Conservation (phyloP, 2,797 vertebrate genomes). For the Hypotaenidia okinawae region DNA sequence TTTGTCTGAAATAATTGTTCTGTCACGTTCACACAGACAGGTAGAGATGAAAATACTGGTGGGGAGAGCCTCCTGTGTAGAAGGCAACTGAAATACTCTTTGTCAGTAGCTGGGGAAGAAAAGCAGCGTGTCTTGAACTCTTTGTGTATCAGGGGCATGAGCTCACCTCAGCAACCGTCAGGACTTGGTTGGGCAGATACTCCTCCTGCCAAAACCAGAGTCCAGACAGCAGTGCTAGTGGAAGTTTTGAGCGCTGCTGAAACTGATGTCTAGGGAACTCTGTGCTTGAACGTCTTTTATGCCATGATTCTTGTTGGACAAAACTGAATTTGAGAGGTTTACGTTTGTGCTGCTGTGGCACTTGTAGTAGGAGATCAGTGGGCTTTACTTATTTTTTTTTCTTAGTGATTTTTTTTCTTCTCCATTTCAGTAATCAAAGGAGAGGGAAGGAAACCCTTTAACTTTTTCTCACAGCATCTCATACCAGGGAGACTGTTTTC, state of each 20-base stretch:
- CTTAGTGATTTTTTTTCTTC: slow-evolving; percentile 8
- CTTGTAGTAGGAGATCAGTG: not conserved
- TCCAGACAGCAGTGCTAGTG: not conserved
- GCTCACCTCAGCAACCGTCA: not conserved
- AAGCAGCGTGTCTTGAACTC: not conserved
- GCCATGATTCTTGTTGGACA: slow-evolving; percentile 12
- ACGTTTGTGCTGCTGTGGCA: not conserved
- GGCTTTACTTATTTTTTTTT: not conserved
- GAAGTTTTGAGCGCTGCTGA: not conserved
- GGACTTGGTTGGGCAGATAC: not conserved
- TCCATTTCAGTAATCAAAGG: slow-evolving; percentile 1
- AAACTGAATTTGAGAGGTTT: slow-evolving; percentile 38
- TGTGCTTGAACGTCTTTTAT: slow-evolving; percentile 26
- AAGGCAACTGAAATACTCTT: not conserved
- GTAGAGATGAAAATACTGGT: not conserved
- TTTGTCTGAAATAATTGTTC: not conserved
- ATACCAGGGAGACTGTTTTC: not conserved
- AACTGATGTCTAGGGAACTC: not conserved
- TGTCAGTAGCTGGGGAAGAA: not conserved
- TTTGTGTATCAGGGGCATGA: not conserved
- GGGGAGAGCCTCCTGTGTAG: not conserved
- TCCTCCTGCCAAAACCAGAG: not conserved
- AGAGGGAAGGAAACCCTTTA: not conserved
- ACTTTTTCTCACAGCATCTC: not conserved
- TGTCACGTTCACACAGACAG: not conserved